Percentiles rank a stretch among this genome's conserved stretches.
These are phyloP conservation scores for Misgurnus mizolepis DNA, from an alignment of 2,113 vertebrate genomes.

Conservation along the genomic window DNA sequence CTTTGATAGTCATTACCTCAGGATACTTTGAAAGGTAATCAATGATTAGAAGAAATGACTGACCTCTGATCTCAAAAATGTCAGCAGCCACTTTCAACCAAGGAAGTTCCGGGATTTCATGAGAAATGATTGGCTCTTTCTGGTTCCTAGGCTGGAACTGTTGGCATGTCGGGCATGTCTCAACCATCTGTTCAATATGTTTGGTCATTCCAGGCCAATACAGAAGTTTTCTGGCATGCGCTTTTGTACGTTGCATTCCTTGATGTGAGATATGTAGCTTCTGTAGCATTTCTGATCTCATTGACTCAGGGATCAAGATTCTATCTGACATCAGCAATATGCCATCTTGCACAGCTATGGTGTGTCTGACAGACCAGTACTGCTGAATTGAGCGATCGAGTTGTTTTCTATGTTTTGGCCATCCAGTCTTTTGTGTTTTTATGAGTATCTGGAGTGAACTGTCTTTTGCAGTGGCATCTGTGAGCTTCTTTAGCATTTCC, in stretches of 20 bases:
- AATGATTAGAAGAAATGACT: conserved; percentile 13
- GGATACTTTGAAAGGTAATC: conserved; percentile 33
- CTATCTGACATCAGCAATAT: not conserved
- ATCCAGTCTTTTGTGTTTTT: not conserved
- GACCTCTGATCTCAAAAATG: conserved; percentile 1
- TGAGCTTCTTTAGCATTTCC: not conserved
- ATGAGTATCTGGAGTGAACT: not conserved
- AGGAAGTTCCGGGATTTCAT: not conserved
- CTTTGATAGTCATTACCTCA: conserved; percentile 24
- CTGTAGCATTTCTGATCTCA: not conserved
- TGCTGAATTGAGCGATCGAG: not conserved
- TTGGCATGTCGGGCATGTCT: conserved; percentile 1
- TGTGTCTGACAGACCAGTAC: not conserved
- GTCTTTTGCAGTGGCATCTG: not conserved
- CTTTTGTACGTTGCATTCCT: not conserved
- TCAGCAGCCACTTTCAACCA: not conserved
- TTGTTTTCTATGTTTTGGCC: not conserved
- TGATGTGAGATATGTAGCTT: not conserved
- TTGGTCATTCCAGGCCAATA: conserved; percentile 36
- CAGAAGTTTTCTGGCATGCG: not conserved
- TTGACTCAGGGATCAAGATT: not conserved
- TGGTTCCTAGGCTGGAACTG: conserved; percentile 16
- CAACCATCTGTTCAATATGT: conserved; percentile 25
- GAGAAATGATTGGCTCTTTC: conserved; percentile 9
- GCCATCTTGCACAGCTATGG: not conserved